Evolutionary conservation across 2,888 invertebrate species (phyloP).

Genomic region (Onthophagus sagittarius): DNA sequence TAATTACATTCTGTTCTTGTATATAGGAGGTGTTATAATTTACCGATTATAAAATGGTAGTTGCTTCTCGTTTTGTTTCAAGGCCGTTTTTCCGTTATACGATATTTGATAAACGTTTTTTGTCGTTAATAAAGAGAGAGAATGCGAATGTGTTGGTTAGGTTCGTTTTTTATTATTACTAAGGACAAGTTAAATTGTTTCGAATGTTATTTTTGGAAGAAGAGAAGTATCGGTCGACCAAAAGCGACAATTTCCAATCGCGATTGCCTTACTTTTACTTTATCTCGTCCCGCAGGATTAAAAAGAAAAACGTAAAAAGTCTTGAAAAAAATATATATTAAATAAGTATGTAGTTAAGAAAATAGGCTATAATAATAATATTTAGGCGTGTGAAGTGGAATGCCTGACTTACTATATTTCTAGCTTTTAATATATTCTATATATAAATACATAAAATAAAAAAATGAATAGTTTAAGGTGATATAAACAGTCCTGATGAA

Average conservation of each 20-base stretch:
- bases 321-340: not conserved
- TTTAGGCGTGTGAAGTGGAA: slow-evolving; percentile 13
- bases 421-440: slow-evolving; percentile 17
- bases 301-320: not conserved
- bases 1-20: slow-evolving; percentile 37
- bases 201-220: too few relatives aligned
- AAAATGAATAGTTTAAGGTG: slow-evolving; percentile 17
- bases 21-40: slow-evolving; percentile 32
- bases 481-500: slow-evolving; percentile 19
- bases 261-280: slow-evolving; percentile 20
- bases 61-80: not conserved
- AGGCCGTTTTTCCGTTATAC: not conserved
- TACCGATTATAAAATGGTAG: slow-evolving; percentile 7
- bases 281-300: slow-evolving; percentile 9
- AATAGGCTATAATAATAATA: slow-evolving; percentile 15
- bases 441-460: not conserved
- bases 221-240: not conserved
- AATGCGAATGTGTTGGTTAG: not conserved
- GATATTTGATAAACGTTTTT: not conserved
- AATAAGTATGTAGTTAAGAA: slow-evolving; percentile 18
- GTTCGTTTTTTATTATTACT: not conserved
- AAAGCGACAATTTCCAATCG: slow-evolving; percentile 6
- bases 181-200: too few relatives aligned
- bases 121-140: not conserved
- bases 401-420: slow-evolving; percentile 15